Evolutionary conservation across 2,113 vertebrate genomes (phyloP).

Genomic region (Ceyx cyanopectus): DNA sequence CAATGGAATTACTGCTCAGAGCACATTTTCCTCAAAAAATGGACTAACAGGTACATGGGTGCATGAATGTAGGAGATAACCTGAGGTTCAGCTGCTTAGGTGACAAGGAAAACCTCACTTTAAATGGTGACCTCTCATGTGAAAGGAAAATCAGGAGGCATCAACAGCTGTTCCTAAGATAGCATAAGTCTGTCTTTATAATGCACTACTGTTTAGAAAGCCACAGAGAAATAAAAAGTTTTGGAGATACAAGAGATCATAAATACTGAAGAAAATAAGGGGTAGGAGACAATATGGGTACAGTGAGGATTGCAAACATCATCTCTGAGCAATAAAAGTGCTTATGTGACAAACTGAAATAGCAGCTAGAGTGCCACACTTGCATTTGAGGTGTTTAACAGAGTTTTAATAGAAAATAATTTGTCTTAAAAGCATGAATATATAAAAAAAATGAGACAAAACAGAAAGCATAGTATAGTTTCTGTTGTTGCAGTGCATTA

Average conservation of each 20-base stretch:
- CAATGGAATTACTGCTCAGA: background rate
- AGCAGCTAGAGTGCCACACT: background rate
- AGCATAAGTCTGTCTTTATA: background rate
- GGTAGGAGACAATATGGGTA: background rate
- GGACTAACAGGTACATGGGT: fast-evolving
- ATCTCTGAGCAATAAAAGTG: background rate
- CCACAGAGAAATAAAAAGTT: background rate
- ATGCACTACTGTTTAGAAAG: background rate
- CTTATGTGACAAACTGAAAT: background rate
- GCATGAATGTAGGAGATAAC: background rate
- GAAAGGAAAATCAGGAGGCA: background rate
- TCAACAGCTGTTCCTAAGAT: background rate
- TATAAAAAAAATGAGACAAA: background rate
- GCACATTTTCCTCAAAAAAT: background rate
- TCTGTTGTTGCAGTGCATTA: background rate
- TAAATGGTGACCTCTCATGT: background rate
- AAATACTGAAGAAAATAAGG: background rate
- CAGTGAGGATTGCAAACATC: background rate
- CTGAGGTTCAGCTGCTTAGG: background rate
- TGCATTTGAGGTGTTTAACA: background rate
- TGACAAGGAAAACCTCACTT: background rate
- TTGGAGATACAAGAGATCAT: background rate
- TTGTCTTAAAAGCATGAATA: background rate
- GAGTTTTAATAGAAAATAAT: background rate
- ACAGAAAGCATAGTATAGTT: background rate